Evolutionary conservation across 2,113 vertebrate species (phyloP), one percentile per base, ranked within the genome.

Genomic region (Corynorhinus townsendii): DNA sequence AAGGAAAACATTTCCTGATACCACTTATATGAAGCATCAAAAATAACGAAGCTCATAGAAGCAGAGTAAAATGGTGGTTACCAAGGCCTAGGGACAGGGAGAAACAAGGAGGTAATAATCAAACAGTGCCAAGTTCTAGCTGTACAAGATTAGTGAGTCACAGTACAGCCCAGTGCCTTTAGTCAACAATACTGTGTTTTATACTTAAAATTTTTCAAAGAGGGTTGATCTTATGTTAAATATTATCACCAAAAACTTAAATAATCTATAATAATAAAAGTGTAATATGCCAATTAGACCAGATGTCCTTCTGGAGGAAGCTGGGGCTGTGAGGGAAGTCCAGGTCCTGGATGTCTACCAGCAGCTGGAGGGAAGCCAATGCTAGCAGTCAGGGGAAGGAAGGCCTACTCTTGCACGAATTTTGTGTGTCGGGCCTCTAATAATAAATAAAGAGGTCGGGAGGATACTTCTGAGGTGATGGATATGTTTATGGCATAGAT

Each of bases 31-130:
- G 35, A 68, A 6, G 7, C 64, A 56, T 68, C 11, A 35, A n/a
- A 89, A 54, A 45, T 89, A 22, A n/a, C n/a, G 52, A 81, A 5
- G 20, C 19, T 59, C 40, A 19, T 33, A 15, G 47, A 71, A 90
- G 47, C 4, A 84, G 20, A 14, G 17, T 43, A 79, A 19, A 8
- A 17, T 22, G 11, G 11, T 86, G 15, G 9, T 11, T 69, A 24
- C 0, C 24, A 59, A 3, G 30, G 19, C 14, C 3, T 71, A 45
- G 0, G 17, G n/a, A 24, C 9, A 30, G 11, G 16, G 7, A 0
- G 24, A 62, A 69, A 66, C 1, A 28, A 11, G 12, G 22, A 84
- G 35, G 4, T 45, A 2, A 47, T 33, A 40, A 45, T 43, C 56
- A 73, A 71, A 33, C 4, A 17, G 10, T 33, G 43, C 54, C 62